Conservation (phyloP, 2,797 vertebrate genomes). For the Argya squamiceps region DNA sequence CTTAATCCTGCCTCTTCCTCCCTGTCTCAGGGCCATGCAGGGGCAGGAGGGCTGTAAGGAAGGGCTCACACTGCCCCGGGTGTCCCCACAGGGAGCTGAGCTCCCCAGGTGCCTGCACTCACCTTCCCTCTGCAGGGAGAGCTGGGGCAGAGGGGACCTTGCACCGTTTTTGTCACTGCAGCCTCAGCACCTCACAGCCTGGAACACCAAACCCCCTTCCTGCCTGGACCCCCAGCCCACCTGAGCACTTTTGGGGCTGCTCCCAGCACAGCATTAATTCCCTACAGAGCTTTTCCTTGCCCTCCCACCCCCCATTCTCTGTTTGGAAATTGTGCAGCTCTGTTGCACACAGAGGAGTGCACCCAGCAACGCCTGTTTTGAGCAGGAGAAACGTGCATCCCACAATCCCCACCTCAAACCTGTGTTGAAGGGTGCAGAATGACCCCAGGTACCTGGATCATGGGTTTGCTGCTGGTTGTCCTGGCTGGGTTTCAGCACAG, state of each 20-base stretch:
- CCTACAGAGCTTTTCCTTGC: background rate
- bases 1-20: background rate
- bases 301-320: background rate
- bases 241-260: background rate
- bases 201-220: background rate
- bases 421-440: background rate
- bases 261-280: background rate
- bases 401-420: background rate
- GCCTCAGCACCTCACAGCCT: background rate
- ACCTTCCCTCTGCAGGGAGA: background rate
- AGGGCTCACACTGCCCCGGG: background rate
- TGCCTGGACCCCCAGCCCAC: rapidly evolving
- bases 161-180: background rate
- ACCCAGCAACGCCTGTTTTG: rapidly evolving
- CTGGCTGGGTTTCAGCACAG: background rate
- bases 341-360: background rate
- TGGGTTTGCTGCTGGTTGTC: background rate
- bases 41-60: background rate
- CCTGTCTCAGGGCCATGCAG: background rate
- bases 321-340: background rate
- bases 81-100: background rate
- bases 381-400: background rate
- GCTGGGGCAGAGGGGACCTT: background rate
- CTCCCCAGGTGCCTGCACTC: rapidly evolving
- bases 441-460: background rate